Percentiles rank a stretch among this genome's conserved stretches.
These are phyloP conservation scores for Heliconius cydno DNA, from an alignment of 2,888 invertebrate species.

Conservation along the genomic window DNA sequence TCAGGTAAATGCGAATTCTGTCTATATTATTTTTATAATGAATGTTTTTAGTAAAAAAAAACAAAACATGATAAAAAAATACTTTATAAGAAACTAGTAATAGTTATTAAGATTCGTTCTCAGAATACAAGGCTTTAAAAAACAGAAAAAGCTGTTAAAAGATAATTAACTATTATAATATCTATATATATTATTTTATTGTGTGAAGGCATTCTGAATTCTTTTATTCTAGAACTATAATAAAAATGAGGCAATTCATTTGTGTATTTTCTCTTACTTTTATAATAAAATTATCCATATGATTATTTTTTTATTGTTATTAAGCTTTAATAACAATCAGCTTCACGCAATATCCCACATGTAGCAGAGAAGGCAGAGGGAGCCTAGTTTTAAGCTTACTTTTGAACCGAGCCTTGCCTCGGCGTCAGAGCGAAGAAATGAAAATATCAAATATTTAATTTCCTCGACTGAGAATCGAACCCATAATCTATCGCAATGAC, in stretches of 20 bases:
- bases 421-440: too few relatives aligned
- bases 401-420: too few relatives aligned
- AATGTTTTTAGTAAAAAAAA: neutral
- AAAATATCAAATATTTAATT: too few relatives aligned
- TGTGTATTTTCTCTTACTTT: neutral
- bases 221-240: neutral
- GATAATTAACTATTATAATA: neutral
- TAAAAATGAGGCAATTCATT: neutral
- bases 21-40: conserved; percentile 65
- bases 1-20: conserved; percentile 15
- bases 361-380: too few relatives aligned
- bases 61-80: neutral
- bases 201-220: neutral
- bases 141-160: neutral
- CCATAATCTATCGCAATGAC: too few relatives aligned
- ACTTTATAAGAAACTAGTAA: neutral
- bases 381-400: too few relatives aligned
- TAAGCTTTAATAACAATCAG: too few relatives aligned
- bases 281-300: neutral
- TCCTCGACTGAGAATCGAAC: too few relatives aligned
- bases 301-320: too few relatives aligned
- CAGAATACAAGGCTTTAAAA: neutral
- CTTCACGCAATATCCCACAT: too few relatives aligned
- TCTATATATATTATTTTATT: neutral
- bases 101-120: neutral